Conservation (phyloP, 2,113 vertebrate species). For the Phaethornis superciliosus region DNA sequence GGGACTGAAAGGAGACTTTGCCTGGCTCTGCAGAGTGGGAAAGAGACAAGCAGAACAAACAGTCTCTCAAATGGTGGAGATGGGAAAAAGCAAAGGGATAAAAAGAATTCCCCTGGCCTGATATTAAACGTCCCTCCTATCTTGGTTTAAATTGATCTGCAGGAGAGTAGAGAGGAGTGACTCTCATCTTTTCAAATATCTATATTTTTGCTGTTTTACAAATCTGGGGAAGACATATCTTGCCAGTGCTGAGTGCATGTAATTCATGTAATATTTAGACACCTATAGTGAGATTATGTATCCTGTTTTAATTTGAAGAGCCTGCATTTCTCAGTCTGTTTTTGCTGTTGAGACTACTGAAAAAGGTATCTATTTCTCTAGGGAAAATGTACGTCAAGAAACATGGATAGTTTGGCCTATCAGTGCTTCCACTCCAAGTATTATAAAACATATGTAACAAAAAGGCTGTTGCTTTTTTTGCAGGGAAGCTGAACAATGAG, state of each 20-base stretch:
- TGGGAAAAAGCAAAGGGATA: neutral
- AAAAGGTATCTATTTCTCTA: slow-evolving; percentile 7
- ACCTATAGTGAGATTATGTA: slow-evolving; percentile 22
- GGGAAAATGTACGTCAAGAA: neutral
- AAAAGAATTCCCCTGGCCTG: neutral
- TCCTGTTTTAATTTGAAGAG: slow-evolving; percentile 37
- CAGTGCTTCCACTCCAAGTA: neutral
- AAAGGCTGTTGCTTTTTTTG: slow-evolving; percentile 6
- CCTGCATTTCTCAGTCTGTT: neutral
- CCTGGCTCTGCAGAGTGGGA: neutral
- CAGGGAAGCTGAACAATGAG: neutral
- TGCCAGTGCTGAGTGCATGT: neutral
- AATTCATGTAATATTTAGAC: slow-evolving; percentile 30
- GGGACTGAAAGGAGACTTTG: neutral
- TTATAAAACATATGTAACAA: neutral
- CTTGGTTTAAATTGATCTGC: neutral
- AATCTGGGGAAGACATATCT: neutral
- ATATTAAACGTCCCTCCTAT: neutral
- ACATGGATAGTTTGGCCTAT: neutral
- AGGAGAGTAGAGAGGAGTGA: neutral
- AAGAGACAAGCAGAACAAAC: neutral
- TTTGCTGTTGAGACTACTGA: slow-evolving; percentile 12
- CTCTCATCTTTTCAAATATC: slow-evolving; percentile 7
- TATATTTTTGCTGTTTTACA: neutral
- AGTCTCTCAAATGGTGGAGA: neutral